Evolutionary conservation across 2,888 invertebrate genomes (phyloP).

Genomic region (Boloria selene): DNA sequence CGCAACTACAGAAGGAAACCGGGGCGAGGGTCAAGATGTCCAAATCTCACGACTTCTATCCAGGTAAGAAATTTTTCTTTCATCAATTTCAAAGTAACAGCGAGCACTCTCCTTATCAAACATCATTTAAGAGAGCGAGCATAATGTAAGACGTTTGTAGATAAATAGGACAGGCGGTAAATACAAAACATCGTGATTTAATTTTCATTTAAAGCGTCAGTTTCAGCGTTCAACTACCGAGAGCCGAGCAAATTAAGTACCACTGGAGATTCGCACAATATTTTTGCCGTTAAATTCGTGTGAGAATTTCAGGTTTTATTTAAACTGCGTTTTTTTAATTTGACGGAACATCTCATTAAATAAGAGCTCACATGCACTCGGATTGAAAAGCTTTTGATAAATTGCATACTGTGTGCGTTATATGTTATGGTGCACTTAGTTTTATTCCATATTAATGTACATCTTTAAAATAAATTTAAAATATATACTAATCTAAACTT

Average conservation of each 20-base stretch:
- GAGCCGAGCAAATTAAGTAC: conserved; percentile 24
- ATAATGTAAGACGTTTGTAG: neutral
- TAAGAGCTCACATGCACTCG: conserved; percentile 20
- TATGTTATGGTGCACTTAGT: neutral
- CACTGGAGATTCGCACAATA: conserved; percentile 27
- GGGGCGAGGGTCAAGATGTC: conserved; percentile 99
- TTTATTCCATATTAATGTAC: neutral
- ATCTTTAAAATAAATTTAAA: neutral
- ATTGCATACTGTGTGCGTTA: conserved; percentile 3
- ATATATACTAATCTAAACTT: too few species aligned
- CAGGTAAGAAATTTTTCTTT: conserved; percentile 86
- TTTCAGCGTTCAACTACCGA: conserved; percentile 17
- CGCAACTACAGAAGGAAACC: conserved; percentile 98
- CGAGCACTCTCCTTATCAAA: neutral
- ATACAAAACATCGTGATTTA: conserved; percentile 19
- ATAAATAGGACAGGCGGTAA: conserved; percentile 1
- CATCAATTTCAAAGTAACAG: neutral
- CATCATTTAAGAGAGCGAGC: neutral
- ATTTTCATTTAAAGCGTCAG: conserved; percentile 16
- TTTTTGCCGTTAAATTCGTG: conserved; percentile 14
- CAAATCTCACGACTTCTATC: conserved; percentile 99
- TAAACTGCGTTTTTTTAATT: conserved; percentile 20
- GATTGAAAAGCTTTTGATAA: conserved; percentile 21
- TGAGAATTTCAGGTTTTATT: conserved; percentile 15
- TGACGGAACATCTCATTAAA: conserved; percentile 26